These are phyloP conservation scores for Spea hammondii DNA, from an alignment of 2,797 vertebrate species.

Conservation along the genomic window DNA sequence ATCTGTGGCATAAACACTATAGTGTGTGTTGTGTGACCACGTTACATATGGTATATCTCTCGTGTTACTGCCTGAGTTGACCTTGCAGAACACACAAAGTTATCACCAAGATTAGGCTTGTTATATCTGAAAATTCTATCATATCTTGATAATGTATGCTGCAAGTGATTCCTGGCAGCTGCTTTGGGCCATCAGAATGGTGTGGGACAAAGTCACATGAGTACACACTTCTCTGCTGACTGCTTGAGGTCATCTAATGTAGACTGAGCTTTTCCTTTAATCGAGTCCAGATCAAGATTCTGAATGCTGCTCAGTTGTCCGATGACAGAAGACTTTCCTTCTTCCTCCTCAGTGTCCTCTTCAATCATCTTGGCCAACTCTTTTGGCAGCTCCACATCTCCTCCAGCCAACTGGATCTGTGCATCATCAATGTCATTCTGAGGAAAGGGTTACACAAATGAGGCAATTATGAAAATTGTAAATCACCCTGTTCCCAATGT, in stretches of 20 bases:
- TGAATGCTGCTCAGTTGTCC: slow-evolving; percentile 91
- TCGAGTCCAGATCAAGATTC: slow-evolving; percentile 88
- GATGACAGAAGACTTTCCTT: slow-evolving; percentile 86
- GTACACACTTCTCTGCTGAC: slow-evolving; percentile 87
- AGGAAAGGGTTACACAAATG: slow-evolving; percentile 30
- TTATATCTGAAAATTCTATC: not conserved
- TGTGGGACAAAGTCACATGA: slow-evolving; percentile 78
- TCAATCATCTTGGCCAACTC: slow-evolving; percentile 98
- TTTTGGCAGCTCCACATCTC: slow-evolving; percentile 86
- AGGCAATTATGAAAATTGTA: too few species aligned
- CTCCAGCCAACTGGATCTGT: slow-evolving; percentile 91
- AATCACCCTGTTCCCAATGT: too few species aligned
- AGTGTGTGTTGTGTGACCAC: too few species aligned
- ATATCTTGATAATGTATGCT: not conserved
- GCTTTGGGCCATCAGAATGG: not conserved
- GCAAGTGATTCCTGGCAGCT: not conserved
- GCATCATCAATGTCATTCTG: slow-evolving; percentile 89
- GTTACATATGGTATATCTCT: too few species aligned
- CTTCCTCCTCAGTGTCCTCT: slow-evolving; percentile 90
- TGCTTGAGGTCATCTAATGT: slow-evolving; percentile 93
- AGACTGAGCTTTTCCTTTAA: slow-evolving; percentile 94
- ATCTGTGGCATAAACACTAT: too few species aligned
- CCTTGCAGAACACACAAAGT: not conserved
- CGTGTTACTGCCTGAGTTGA: not conserved
- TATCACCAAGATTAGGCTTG: not conserved